Percentiles rank a stretch among this genome's conserved stretches.
phyloP scores from a whole-genome alignment of 2,797 vertebrate species.

The Syngnathus rostellatus region DNA sequence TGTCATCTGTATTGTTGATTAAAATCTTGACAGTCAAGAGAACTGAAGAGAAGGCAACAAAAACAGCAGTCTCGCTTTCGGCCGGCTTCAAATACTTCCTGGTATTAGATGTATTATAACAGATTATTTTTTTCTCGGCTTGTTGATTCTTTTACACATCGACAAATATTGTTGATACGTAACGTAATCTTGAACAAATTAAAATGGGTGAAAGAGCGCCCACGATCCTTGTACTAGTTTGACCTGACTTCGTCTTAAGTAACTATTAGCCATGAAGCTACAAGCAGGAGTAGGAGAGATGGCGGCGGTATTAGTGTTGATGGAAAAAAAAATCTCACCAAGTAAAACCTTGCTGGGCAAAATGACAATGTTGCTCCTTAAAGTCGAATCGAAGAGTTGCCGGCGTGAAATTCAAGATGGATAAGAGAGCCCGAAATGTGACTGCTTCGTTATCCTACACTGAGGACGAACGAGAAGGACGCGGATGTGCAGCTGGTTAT shows the following conservation, averaged over 20 bases:
- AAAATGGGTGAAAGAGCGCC: neutral
- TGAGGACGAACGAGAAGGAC: conserved; percentile 78
- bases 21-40: neutral
- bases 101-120: neutral
- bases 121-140: neutral
- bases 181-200: neutral
- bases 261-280: neutral
- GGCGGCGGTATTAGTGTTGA: neutral
- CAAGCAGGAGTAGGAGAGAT: neutral
- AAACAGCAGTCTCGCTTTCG: neutral
- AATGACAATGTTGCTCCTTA: neutral
- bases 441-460: conserved; percentile 69
- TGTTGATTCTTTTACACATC: neutral
- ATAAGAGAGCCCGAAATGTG: rapidly evolving
- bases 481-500: conserved; percentile 22
- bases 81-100: neutral
- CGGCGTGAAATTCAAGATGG: neutral
- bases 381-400: rapidly evolving
- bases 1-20: neutral
- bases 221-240: neutral
- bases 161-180: neutral
- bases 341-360: neutral
- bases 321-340: neutral
- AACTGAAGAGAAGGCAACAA: neutral
- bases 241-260: neutral